Conservation (phyloP, 2,797 vertebrate species). For the Danio aesculapii region DNA sequence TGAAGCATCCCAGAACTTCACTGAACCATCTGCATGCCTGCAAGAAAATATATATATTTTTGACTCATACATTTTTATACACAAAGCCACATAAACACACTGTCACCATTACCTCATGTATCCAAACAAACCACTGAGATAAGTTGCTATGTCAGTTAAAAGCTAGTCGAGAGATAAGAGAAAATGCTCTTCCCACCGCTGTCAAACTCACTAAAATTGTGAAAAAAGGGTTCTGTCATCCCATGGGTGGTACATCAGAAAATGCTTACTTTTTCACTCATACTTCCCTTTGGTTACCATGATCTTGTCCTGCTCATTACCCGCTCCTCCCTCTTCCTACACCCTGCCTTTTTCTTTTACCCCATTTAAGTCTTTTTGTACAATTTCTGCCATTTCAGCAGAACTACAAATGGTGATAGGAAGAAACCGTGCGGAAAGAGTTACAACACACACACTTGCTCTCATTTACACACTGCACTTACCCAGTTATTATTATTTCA, state of each 20-base stretch:
- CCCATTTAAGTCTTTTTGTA: conserved; percentile 14
- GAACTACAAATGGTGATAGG: conserved; percentile 29
- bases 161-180: conserved; percentile 50
- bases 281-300: conserved; percentile 7
- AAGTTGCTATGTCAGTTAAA: conserved; percentile 43
- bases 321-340: conserved; percentile 14
- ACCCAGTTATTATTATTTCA: conserved; percentile 99
- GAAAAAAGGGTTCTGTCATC: conserved; percentile 32
- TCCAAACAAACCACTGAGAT: conserved; percentile 20
- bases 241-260: conserved; percentile 41
- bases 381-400: conserved; percentile 62
- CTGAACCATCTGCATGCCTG: conserved; percentile 97
- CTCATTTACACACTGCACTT: conserved; percentile 62
- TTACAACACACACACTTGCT: not conserved
- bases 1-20: conserved; percentile 99
- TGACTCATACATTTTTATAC: conserved; percentile 7
- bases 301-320: conserved; percentile 40
- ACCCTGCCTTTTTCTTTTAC: conserved; percentile 24
- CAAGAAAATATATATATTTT: conserved; percentile 58
- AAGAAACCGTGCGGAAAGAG: conserved; percentile 36
- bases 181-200: conserved; percentile 45
- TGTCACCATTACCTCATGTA: conserved; percentile 24
- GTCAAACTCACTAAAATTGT: conserved; percentile 36
- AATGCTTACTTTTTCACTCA: conserved; percentile 50
- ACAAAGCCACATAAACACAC: conserved; percentile 25